Evolutionary conservation across 2,797 vertebrate genomes (phyloP).

Genomic region (Nyctibius grandis): DNA sequence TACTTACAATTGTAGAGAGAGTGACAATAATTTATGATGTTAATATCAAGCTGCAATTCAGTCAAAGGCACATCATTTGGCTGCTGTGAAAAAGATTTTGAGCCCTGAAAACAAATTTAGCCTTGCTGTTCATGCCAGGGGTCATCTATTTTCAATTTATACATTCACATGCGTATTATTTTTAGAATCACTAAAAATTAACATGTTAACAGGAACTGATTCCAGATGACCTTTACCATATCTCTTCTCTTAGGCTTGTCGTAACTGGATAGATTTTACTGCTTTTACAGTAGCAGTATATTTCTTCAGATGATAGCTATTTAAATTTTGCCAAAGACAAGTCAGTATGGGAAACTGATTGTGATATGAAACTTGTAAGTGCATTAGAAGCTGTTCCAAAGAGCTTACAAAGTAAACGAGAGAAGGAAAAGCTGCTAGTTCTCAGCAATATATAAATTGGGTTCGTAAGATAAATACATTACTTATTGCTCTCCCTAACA

Average conservation of each 20-base stretch:
- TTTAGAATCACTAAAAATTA: neutral
- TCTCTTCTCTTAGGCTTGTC: neutral
- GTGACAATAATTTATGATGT: neutral
- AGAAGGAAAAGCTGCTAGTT: neutral
- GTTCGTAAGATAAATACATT: accelerated
- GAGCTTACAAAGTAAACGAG: neutral
- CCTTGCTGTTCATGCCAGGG: neutral
- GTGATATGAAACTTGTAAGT: neutral
- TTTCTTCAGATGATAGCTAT: neutral
- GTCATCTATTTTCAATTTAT: neutral
- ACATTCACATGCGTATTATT: neutral
- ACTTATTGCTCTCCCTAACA: neutral
- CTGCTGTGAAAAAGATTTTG: neutral
- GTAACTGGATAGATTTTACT: neutral
- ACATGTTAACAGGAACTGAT: neutral
- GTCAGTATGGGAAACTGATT: neutral
- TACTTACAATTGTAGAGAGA: neutral
- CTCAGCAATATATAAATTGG: neutral
- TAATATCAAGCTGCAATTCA: neutral
- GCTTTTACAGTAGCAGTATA: neutral
- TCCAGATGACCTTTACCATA: neutral
- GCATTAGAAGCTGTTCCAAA: neutral
- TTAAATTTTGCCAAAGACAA: neutral
- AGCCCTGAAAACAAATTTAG: neutral
- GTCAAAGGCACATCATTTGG: neutral